Base-by-base conservation (phyloP, 2,113 vertebrate genomes). In the Heptranchias perlo region DNA sequence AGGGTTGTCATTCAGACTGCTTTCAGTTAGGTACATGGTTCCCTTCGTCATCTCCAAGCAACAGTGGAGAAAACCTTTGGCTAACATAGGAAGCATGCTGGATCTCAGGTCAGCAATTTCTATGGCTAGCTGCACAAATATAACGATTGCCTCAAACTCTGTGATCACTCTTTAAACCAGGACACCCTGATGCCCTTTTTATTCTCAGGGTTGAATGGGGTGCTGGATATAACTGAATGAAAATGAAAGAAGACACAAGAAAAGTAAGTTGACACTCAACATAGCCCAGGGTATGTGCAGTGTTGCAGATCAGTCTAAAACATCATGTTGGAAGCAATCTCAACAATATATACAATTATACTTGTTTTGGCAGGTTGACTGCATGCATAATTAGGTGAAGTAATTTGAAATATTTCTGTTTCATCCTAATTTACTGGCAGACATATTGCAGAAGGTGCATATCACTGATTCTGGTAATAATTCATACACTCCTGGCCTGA, bases 391-490 rank as follows among this genome's bases (percentile, higher is more conserved):
- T 93, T 93, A 23, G 62, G 62, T 13, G 44, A 62, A 35, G 54
- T 93, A 64, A 62, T 64, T 93, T 39, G 35, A 93, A 93, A 62
- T 93, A 93, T 93, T 93, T 62, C 31, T 23, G n/a, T 62, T 93
- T 93, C 54, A 64, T 93, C 13, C n/a, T 39, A 39, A 82, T 62
- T 62, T 61, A 62, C 35, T n/a, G n/a, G 14, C 58, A 93, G 58
- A 39, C 35, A 62, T 44, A 39, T 82, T 62, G 35, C 89, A 93
- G 89, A 39, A 93, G 35, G 7, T 54, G 13, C 25, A 3, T 35
- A 54, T 54, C 58, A 39, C 54, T 62, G 44, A 39, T 93, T 62
- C 58, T 62, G 52, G 89, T 93, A 93, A 62, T 6, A 18, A 62
- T 62, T 93, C 58, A 39, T 35, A 62, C 54, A 25, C 3, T 61